A percentile compares a stretch with the other conserved stretches of the same genome.
These are phyloP conservation scores for Zaprionus davidi DNA, from an alignment of 1,140 invertebrate species.

Conservation along the genomic window DNA sequence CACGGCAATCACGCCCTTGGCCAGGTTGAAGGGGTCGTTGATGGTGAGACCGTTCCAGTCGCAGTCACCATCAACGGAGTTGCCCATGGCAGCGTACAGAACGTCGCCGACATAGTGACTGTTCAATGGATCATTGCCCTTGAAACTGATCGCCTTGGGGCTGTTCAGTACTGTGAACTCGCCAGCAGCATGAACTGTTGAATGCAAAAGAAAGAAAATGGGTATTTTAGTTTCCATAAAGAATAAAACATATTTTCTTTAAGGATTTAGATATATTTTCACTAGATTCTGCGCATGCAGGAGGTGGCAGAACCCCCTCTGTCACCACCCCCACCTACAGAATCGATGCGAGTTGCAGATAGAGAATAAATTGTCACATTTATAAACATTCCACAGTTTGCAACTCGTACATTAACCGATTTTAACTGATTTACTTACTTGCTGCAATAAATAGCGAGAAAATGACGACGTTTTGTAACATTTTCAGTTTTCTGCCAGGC, in stretches of 20 bases:
- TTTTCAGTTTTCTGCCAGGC: constrained; percentile 74
- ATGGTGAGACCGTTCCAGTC: constrained; percentile 90
- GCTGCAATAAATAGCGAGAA: constrained; percentile 76
- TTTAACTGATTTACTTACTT: constrained; percentile 70
- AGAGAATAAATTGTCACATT: constrained; percentile 9
- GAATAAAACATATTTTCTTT: background rate
- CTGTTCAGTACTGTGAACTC: constrained; percentile 88
- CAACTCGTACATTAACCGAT: background rate
- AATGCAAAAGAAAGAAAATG: constrained; percentile 57
- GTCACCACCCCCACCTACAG: constrained; percentile 29
- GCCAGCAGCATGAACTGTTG: constrained; percentile 87
- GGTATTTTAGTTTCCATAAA: background rate
- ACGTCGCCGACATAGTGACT: constrained; percentile 89
- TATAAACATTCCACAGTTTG: constrained; percentile 7
- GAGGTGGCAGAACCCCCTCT: constrained; percentile 3
- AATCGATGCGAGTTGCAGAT: constrained; percentile 41
- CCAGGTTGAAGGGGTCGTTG: constrained; percentile 90
- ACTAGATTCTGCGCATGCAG: constrained; percentile 63
- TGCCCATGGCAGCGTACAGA: constrained; percentile 89
- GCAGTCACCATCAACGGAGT: constrained; percentile 86
- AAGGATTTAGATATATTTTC: background rate
- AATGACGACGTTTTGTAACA: constrained; percentile 74
- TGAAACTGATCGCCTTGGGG: constrained; percentile 88
- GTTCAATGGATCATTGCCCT: constrained; percentile 86
- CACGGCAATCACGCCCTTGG: constrained; percentile 90